Percentiles rank a stretch among this genome's conserved stretches.
Evolutionary conservation across 2,797 vertebrate species (phyloP).

Genomic region (Aeoliscus strigatus): DNA sequence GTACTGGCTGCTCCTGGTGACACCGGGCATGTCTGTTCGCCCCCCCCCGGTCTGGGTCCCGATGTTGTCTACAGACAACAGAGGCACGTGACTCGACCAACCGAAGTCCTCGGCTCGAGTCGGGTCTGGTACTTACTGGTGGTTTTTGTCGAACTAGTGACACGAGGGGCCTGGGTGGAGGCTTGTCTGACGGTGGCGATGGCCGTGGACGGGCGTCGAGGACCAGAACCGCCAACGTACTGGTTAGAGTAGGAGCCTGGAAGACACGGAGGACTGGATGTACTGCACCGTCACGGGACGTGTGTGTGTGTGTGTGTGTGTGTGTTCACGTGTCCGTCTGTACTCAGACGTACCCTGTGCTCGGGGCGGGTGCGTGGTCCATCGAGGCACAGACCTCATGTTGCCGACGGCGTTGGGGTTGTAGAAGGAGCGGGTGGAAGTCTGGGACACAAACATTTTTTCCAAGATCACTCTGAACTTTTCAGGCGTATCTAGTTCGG

Average conservation of each 20-base stretch:
- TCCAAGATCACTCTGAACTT: neutral
- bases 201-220: constrained; percentile 72
- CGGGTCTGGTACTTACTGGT: constrained; percentile 75
- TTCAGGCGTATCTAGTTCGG: neutral
- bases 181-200: constrained; percentile 86
- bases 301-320: too few species aligned
- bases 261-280: too few species aligned
- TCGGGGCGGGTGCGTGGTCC: constrained; percentile 79
- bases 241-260: constrained; percentile 70
- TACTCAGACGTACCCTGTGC: constrained; percentile 68
- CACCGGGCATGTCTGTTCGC: constrained; percentile 59
- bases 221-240: constrained; percentile 57
- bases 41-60: constrained; percentile 88
- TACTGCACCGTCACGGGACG: too few species aligned
- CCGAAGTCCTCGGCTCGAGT: fast-evolving
- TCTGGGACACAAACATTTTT: constrained; percentile 32
- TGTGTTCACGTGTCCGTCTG: neutral
- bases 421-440: constrained; percentile 57
- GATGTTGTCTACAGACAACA: constrained; percentile 80
- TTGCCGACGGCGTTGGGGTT: constrained; percentile 80
- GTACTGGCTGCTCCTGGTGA: constrained; percentile 75
- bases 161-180: constrained; percentile 83
- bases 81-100: neutral
- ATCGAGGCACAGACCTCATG: constrained; percentile 81
- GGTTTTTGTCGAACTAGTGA: constrained; percentile 76